Base-by-base conservation (phyloP, 2,113 vertebrate species). In the Actinemys pallida region DNA sequence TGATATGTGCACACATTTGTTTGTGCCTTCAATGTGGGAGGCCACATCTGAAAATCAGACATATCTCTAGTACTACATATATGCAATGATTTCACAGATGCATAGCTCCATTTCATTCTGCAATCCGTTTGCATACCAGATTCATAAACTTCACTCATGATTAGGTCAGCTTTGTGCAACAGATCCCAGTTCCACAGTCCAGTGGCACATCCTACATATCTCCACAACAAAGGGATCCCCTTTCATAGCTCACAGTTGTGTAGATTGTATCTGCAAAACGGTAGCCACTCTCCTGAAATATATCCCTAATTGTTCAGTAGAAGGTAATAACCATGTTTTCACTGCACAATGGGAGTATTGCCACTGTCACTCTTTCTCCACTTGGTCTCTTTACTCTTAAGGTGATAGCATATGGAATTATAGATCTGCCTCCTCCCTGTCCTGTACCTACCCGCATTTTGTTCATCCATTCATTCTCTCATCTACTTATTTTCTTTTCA, bases 261-360 rank as follows among this genome's bases (percentile, higher is more conserved):
- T 8, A 96, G 76, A 94, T 94, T 93, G 95, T 87, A 86, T 6
- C 81, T 54, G 45, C 27, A 89, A 52, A 80, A 72, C 90, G 76
- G 31, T 80, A 90, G 82, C 3, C 20, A n/a, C 56, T 16, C 59
- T 90, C 50, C 86, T 94, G 94, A 87, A 85, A 95, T 6, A 62
- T 80, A 62, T 69, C 87, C 88, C 76, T 94, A 95, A 90, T 35
- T 35, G 29, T 62, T 35, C 59, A 62, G 29, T 3, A 62, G 59
- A 31, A 14, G 29, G 27, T 31, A 62, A 92, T 90, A 69, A 87
- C 80, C 69, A 72, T 72, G 20, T 22, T 72, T 39, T 39, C 35
- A 72, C 94, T 87, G 88, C 88, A 78, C 17, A 96, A 83, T 52
- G 49, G 65, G n/a, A 62, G 56, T 11, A 92, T 59, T 29, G 20